These are phyloP conservation scores for Chionis minor DNA, from an alignment of 2,113 vertebrate species.

Conservation along the genomic window DNA sequence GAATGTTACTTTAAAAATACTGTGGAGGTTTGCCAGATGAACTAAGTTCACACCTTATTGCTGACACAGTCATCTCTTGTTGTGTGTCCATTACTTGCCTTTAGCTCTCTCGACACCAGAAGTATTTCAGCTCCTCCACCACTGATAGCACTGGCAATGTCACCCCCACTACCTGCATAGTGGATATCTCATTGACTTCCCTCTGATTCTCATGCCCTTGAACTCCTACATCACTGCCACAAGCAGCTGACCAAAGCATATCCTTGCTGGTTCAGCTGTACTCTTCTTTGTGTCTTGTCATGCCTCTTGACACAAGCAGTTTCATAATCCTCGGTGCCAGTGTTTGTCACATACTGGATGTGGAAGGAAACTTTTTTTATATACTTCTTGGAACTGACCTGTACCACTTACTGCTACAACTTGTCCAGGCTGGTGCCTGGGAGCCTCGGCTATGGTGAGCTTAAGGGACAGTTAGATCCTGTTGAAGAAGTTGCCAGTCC, in stretches of 20 bases:
- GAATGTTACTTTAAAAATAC: not conserved
- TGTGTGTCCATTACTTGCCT: not conserved
- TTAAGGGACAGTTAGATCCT: not conserved
- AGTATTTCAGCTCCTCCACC: not conserved
- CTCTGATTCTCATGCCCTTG: not conserved
- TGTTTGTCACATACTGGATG: not conserved
- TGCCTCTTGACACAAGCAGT: not conserved
- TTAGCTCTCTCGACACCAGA: not conserved
- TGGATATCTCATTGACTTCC: not conserved
- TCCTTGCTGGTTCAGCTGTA: not conserved
- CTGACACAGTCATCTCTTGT: not conserved
- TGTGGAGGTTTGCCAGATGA: not conserved
- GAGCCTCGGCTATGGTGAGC: not conserved
- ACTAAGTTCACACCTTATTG: not conserved
- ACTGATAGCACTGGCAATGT: not conserved
- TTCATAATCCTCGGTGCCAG: not conserved
- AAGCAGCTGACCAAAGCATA: not conserved
- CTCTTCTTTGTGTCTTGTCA: not conserved
- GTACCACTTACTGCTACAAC: not conserved
- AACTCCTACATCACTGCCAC: not conserved
- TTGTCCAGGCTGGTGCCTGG: not conserved
- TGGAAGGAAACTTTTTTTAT: not conserved
- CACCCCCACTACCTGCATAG: not conserved
- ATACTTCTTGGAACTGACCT: not conserved
- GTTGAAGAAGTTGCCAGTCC: not conserved